phyloP scores from a whole-genome alignment of 2,113 vertebrate species.

The Condylura cristata region DNA sequence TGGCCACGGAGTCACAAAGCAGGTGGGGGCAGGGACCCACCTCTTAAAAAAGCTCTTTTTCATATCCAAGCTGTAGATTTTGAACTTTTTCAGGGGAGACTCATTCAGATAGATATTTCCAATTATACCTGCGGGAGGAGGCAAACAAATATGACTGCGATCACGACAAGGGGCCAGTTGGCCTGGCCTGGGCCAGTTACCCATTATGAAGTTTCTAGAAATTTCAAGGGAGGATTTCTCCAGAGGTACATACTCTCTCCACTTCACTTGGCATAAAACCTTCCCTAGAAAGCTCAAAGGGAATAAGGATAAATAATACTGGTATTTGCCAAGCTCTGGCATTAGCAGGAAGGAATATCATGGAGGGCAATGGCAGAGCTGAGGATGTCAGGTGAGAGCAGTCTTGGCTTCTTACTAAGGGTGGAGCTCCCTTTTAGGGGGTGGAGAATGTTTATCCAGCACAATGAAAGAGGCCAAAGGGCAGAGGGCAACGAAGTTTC shows the following conservation, averaged over 20 bases:
- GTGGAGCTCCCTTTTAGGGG: neutral
- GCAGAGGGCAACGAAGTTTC: too few relatives aligned
- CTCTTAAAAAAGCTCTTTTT: slow-evolving; percentile 86
- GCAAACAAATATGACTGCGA: slow-evolving; percentile 42
- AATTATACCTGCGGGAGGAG: slow-evolving; percentile 84
- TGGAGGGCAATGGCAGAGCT: rapidly evolving
- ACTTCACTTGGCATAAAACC: neutral
- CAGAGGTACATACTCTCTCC: too few relatives aligned
- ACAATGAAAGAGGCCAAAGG: neutral
- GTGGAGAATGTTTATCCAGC: neutral
- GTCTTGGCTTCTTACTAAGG: neutral
- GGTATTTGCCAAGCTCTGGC: neutral
- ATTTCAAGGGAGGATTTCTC: neutral
- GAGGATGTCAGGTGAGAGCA: neutral
- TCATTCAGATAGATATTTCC: slow-evolving; percentile 87
- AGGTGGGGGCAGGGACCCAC: slow-evolving; percentile 56
- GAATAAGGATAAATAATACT: rapidly evolving
- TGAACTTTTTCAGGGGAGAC: slow-evolving; percentile 87
- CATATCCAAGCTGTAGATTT: slow-evolving; percentile 89
- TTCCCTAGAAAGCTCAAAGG: neutral
- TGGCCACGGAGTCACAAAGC: neutral
- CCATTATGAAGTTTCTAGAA: neutral
- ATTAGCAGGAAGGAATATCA: neutral
- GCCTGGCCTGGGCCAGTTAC: rapidly evolving
- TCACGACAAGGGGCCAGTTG: neutral